Base-by-base conservation (phyloP, 2,797 vertebrate species). In the Coluber constrictor region DNA sequence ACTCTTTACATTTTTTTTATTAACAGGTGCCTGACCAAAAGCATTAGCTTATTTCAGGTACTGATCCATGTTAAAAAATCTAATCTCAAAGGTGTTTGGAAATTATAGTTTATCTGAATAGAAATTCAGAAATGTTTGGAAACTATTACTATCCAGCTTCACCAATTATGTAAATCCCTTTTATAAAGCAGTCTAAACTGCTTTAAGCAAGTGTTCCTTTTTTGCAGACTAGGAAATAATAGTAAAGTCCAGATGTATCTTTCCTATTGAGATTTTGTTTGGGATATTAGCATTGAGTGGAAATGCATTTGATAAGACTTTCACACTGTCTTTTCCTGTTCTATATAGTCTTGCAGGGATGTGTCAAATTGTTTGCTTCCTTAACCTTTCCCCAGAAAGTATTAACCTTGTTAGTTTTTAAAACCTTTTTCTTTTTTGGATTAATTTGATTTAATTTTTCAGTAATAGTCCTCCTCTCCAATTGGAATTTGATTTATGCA, bases 11-110 rank as follows among this genome's bases (percentile, higher is more conserved):
- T 3, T 12, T 43, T 15, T 88, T 88, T 88, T 37, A 59, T 88
- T 12, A 61, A 29, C 25, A 51, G 25, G 12, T 29, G 63, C 18
- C 37, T 51, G 27, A 90, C 18, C 15, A 70, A 90, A 70, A 63
- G 13, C 10, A 51, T 90, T 89, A 27, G 6, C 23, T 89, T 59
- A 4, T 9, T 79, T 32, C 27, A 18, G 25, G 43, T n/a, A 51
- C 59, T 20, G 2, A 25, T 4, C 23, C 0, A 0, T 18, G 11
- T 47, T n/a, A 32, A 59, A 93, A 16, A 86, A 74, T 59, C 57
- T 92, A 29, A 0, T 1, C 13, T 89, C 27, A 91, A 3, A 0
- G 3, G 0, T 3, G 0, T 91, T 94, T 89, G 20, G 37, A 56
- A 70, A 4, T 87, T 57, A 0, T 0, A 54, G 79, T 92, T 93